Percentiles rank a stretch among this genome's conserved stretches.
Evolutionary conservation across 2,113 vertebrate genomes (phyloP).

Genomic region (Campylorhamphus procurvoides): DNA sequence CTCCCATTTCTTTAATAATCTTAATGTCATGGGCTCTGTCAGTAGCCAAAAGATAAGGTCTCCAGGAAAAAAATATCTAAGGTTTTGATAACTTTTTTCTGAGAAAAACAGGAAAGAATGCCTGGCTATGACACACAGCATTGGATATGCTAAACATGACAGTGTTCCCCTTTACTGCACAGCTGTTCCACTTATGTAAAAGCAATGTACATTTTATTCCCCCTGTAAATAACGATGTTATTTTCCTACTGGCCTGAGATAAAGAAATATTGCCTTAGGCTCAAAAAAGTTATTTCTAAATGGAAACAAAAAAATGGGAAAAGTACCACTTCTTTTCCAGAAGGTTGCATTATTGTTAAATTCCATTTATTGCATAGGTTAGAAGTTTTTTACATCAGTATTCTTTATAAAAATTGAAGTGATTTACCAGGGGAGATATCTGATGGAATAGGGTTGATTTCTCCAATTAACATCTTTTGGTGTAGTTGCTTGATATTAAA

Average conservation of each 20-base stretch:
- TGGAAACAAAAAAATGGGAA: not conserved
- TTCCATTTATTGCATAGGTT: not conserved
- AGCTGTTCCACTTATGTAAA: not conserved
- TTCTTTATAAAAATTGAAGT: not conserved
- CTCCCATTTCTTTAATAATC: not conserved
- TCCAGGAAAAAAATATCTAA: not conserved
- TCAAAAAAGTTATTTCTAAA: not conserved
- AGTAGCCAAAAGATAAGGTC: conserved; percentile 21
- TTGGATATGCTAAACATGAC: not conserved
- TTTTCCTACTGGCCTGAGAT: not conserved
- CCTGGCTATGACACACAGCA: not conserved
- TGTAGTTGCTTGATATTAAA: conserved; percentile 87
- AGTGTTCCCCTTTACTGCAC: not conserved
- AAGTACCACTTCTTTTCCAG: not conserved
- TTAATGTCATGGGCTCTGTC: not conserved
- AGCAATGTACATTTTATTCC: not conserved
- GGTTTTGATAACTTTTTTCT: not conserved
- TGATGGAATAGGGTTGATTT: conserved; percentile 79
- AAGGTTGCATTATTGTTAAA: not conserved
- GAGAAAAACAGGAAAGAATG: not conserved
- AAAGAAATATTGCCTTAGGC: not conserved
- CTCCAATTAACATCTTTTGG: conserved; percentile 83
- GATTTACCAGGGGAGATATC: conserved; percentile 82
- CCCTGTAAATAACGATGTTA: not conserved
- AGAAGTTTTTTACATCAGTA: not conserved